Evolutionary conservation across 2,888 invertebrate species (phyloP).

Genomic region (Mechanitis messenoides): DNA sequence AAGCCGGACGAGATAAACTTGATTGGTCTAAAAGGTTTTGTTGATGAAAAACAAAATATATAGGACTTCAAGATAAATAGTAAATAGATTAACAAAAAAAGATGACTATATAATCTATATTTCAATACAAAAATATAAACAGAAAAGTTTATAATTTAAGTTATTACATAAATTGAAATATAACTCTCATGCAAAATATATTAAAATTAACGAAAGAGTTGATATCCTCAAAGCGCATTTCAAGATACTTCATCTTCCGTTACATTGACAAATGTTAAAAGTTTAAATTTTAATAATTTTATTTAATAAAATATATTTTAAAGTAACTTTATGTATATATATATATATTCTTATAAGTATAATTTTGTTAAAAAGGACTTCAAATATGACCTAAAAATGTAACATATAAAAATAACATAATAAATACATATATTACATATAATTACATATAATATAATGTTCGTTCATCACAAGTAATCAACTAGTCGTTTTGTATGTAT

Average conservation of each 20-base stretch:
- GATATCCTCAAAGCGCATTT: conserved; percentile 15
- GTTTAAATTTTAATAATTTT: conserved; percentile 5
- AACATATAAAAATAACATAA: too few relatives aligned
- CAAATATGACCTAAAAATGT: too few relatives aligned
- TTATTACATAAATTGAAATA: conserved; percentile 4
- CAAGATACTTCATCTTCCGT: conserved; percentile 12
- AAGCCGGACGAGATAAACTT: conserved; percentile 3
- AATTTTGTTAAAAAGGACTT: too few relatives aligned
- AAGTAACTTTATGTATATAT: too few relatives aligned
- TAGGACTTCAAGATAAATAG: background rate
- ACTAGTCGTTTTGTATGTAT: too few relatives aligned
- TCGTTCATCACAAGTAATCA: too few relatives aligned
- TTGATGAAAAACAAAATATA: background rate
- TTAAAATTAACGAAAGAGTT: conserved; percentile 11
- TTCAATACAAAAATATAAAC: conserved; percentile 8
- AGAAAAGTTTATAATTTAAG: background rate
- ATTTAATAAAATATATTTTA: too few relatives aligned
- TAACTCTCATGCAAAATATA: conserved; percentile 17
- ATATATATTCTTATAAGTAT: too few relatives aligned
- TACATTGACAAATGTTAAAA: conserved; percentile 20
- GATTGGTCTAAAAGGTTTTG: background rate
- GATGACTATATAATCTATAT: background rate
- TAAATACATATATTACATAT: too few relatives aligned
- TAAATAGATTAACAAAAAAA: background rate
- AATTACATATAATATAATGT: too few relatives aligned